Conservation (phyloP, 2,797 vertebrate genomes). For the Acanthis flammea region DNA sequence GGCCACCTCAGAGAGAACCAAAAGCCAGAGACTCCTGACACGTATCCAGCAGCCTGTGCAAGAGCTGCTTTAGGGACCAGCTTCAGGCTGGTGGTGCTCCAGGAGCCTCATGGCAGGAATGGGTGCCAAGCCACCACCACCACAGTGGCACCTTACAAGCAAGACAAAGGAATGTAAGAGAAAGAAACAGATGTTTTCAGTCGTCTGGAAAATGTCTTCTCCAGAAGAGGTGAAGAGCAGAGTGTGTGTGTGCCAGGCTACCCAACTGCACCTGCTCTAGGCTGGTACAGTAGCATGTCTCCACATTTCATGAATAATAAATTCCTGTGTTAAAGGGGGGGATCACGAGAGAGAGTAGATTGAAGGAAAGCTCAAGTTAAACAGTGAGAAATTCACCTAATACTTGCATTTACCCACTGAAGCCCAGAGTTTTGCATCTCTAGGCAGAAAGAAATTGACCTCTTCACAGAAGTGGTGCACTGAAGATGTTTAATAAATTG, state of each 20-base stretch:
- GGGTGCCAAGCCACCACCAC: not conserved
- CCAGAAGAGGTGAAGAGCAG: not conserved
- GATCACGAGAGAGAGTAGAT: not conserved
- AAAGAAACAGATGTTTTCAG: not conserved
- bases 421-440: conserved; percentile 26
- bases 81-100: not conserved
- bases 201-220: not conserved
- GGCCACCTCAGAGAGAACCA: not conserved
- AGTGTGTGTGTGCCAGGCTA: not conserved
- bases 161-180: not conserved
- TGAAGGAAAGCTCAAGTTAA: not conserved
- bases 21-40: not conserved
- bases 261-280: not conserved
- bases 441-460: conserved; percentile 58
- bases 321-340: not conserved
- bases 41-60: not conserved
- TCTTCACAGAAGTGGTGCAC: conserved; percentile 35
- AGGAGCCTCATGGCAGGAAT: not conserved
- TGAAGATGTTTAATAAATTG: conserved; percentile 60
- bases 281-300: not conserved
- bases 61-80: not conserved
- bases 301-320: conserved; percentile 1
- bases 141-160: not conserved
- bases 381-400: not conserved
- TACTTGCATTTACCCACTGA: not conserved